phyloP scores from a whole-genome alignment of 2,797 vertebrate species.

The Pogoniulus pusillus region DNA sequence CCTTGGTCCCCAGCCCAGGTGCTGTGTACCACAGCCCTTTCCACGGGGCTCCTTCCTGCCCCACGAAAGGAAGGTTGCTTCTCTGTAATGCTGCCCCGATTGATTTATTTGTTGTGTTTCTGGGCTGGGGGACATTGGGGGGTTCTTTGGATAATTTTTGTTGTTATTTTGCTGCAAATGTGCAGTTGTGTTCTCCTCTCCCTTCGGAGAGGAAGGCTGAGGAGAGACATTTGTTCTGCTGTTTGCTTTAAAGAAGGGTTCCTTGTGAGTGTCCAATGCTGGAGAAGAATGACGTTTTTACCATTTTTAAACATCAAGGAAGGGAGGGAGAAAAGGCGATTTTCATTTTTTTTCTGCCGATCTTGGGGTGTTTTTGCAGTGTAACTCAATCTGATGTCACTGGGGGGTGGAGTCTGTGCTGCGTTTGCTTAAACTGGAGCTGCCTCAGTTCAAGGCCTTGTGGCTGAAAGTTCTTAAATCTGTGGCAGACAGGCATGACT shows the following conservation, averaged over 20 bases:
- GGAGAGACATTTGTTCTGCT: background rate
- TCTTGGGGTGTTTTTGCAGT: conserved; percentile 63
- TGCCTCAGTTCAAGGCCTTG: conserved; percentile 70
- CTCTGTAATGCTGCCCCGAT: background rate
- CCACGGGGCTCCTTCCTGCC: background rate
- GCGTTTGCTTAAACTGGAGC: conserved; percentile 67
- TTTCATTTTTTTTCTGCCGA: background rate
- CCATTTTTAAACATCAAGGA: conserved; percentile 35
- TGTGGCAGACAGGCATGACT: conserved; percentile 61
- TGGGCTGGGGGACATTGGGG: background rate
- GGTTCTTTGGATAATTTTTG: background rate
- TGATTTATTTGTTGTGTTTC: background rate
- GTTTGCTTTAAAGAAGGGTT: background rate
- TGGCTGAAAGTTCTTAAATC: conserved; percentile 70
- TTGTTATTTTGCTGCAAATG: background rate
- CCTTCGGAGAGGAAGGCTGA: background rate
- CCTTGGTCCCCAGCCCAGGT: background rate
- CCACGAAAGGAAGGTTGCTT: background rate
- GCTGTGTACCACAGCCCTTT: background rate
- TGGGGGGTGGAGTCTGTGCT: conserved; percentile 54
- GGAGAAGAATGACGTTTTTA: conserved; percentile 2
- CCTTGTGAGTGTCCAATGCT: background rate
- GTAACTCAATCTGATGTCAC: conserved; percentile 74
- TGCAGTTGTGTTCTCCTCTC: background rate
- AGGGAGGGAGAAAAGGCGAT: conserved; percentile 17